phyloP scores from a whole-genome alignment of 2,113 vertebrate species.

The Spermophilus dauricus region DNA sequence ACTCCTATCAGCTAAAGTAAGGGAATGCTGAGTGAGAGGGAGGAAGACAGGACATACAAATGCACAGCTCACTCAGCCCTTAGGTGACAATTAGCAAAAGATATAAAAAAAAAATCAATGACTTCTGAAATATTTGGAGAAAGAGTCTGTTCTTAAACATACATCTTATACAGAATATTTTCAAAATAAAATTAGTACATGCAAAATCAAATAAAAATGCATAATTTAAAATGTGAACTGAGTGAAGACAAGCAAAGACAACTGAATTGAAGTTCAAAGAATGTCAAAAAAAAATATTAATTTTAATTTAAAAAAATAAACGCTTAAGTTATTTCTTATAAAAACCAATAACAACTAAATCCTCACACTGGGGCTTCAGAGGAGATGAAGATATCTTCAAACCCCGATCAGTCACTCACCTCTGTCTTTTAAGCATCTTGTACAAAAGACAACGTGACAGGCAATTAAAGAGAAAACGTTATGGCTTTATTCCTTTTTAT shows the following conservation, averaged over 20 bases:
- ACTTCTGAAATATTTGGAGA: background rate
- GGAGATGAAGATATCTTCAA: background rate
- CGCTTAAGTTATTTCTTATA: background rate
- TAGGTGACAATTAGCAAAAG: slow-evolving; percentile 6
- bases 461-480: background rate
- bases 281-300: background rate
- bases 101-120: background rate
- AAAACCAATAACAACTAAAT: background rate
- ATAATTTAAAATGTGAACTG: background rate
- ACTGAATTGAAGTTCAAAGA: background rate
- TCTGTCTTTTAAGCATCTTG: slow-evolving; percentile 34
- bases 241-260: background rate
- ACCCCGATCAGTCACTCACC: background rate
- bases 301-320: background rate
- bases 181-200: background rate
- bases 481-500: background rate
- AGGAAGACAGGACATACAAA: background rate
- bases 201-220: background rate
- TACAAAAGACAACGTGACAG: background rate
- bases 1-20: background rate
- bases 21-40: background rate
- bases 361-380: background rate
- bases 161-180: background rate
- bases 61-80: background rate
- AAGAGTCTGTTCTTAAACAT: background rate